These are phyloP conservation scores for Synodontis membranacea DNA, from an alignment of 2,113 vertebrate genomes.

Conservation along the genomic window DNA sequence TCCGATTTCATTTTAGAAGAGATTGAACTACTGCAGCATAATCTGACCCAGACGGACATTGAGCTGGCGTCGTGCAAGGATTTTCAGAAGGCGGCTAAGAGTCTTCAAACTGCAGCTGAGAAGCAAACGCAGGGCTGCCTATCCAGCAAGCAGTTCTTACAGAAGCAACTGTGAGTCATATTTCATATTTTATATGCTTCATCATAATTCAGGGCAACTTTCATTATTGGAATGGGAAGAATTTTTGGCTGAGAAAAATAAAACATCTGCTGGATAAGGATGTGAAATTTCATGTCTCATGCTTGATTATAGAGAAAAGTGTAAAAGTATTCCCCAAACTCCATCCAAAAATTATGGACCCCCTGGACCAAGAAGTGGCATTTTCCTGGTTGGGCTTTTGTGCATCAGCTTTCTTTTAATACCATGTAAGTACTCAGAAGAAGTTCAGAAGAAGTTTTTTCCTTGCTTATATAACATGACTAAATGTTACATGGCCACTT, in stretches of 20 bases:
- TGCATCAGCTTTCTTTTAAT: constrained; percentile 57
- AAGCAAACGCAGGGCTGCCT: constrained; percentile 57
- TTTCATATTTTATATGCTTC: neutral
- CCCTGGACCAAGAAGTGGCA: constrained; percentile 12
- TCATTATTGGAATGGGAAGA: neutral
- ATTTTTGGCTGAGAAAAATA: neutral
- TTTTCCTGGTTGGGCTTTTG: constrained; percentile 49
- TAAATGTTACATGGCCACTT: neutral
- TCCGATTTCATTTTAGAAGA: constrained; percentile 56
- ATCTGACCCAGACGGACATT: constrained; percentile 61
- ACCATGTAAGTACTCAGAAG: constrained; percentile 62
- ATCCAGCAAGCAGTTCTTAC: constrained; percentile 52
- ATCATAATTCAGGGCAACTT: neutral
- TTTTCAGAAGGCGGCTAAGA: constrained; percentile 52
- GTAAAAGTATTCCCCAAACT: neutral
- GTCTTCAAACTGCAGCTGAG: constrained; percentile 60
- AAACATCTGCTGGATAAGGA: neutral
- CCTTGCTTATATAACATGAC: neutral
- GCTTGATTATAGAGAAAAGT: constrained; percentile 30
- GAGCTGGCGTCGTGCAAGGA: constrained; percentile 47
- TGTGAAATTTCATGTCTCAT: neutral
- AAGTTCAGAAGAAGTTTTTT: neutral
- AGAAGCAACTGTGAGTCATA: constrained; percentile 70
- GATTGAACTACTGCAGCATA: constrained; percentile 62
- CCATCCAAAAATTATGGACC: neutral